A percentile compares a stretch with the other conserved stretches of the same genome.
Conservation (phyloP, 2,888 invertebrate species). For the Herminia tarsipennalis region DNA sequence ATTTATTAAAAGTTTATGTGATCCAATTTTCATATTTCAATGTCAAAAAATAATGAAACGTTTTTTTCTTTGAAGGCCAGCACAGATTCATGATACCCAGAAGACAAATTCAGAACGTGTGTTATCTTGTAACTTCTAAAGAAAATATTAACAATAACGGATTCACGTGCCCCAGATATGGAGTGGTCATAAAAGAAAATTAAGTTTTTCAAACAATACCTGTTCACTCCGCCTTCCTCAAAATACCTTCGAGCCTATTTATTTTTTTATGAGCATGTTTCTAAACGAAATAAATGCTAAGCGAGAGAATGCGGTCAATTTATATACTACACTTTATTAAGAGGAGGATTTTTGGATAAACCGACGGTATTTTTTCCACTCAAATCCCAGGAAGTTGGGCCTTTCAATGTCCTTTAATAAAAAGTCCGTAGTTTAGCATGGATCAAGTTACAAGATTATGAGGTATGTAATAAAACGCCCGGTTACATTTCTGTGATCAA, state of each 20-base stretch:
- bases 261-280: conserved; percentile 22
- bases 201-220: conserved; percentile 23
- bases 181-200: conserved; percentile 30
- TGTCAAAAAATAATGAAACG: background rate
- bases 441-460: background rate
- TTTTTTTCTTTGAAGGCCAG: background rate
- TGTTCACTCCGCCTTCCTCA: background rate
- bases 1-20: background rate
- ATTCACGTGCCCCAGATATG: conserved; percentile 2
- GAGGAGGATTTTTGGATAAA: conserved; percentile 27
- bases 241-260: conserved; percentile 20
- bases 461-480: no score
- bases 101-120: background rate
- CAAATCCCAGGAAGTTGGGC: conserved; percentile 22
- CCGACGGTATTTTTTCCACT: conserved; percentile 27
- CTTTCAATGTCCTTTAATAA: conserved; percentile 38
- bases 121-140: background rate
- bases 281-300: conserved; percentile 29
- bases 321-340: conserved; percentile 36
- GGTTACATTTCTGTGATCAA: no score
- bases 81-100: background rate
- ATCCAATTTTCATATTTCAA: background rate
- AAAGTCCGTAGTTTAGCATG: background rate
- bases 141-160: background rate
- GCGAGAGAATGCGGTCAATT: conserved; percentile 25